Conservation (phyloP, 2,113 vertebrate species). For the Paramormyrops kingsleyae region DNA sequence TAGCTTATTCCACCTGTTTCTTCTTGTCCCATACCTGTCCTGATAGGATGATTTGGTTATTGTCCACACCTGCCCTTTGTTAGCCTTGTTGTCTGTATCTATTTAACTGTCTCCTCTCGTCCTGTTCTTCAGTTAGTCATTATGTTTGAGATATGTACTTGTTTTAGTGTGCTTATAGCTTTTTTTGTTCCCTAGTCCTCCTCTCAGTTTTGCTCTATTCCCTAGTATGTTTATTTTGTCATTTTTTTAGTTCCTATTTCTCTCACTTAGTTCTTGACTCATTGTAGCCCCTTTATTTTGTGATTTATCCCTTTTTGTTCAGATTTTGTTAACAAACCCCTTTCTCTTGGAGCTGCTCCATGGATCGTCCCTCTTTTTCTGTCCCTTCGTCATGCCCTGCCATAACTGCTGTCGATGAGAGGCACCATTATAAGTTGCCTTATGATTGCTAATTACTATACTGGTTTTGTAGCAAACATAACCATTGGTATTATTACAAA, state of each 20-base stretch:
- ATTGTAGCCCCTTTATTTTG: background rate
- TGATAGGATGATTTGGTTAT: background rate
- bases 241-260: background rate
- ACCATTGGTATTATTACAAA: background rate
- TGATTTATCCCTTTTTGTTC: background rate
- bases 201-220: background rate
- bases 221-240: background rate
- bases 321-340: background rate
- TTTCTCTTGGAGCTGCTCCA: background rate
- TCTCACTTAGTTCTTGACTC: background rate
- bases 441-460: background rate
- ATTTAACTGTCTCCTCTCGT: background rate
- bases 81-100: background rate
- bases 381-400: background rate
- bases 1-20: background rate
- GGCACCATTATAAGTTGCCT: background rate
- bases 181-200: background rate
- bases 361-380: background rate
- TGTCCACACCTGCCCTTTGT: background rate
- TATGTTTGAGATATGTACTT: background rate
- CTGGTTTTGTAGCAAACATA: background rate
- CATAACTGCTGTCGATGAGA: background rate
- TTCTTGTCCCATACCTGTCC: background rate
- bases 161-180: background rate
- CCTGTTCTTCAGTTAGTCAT: background rate